Percentiles rank a stretch among this genome's conserved stretches.
These are phyloP conservation scores for Aselliscus stoliczkanus DNA, from an alignment of 2,797 vertebrate species.

Conservation along the genomic window DNA sequence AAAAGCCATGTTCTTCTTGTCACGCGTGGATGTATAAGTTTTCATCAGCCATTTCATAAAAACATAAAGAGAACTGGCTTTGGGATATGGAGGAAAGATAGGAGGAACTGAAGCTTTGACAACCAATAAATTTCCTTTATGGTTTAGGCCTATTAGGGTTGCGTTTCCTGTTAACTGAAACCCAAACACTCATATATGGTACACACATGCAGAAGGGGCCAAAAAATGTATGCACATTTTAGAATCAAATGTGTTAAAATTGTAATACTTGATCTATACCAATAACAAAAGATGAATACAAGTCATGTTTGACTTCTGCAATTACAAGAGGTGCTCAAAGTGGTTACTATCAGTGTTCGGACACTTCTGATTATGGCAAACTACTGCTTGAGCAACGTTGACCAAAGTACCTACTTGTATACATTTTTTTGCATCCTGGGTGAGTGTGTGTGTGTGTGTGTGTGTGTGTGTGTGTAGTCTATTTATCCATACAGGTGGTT, in stretches of 20 bases:
- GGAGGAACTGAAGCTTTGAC: neutral
- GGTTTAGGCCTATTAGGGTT: neutral
- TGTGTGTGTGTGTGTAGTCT: neutral
- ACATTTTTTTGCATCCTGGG: neutral
- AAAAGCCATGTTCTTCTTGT: neutral
- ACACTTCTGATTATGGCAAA: no score
- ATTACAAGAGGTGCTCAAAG: no score
- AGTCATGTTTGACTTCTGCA: no score
- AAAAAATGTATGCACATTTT: no score
- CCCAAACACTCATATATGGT: neutral
- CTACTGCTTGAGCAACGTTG: no score
- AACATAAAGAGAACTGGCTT: neutral
- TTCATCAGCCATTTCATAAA: neutral
- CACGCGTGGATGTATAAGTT: neutral
- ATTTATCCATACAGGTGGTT: neutral
- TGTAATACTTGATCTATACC: no score
- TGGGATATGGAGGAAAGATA: neutral
- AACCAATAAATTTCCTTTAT: neutral
- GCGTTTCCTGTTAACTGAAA: neutral
- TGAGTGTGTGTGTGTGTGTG: neutral
- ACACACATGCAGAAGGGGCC: no score
- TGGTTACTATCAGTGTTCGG: no score
- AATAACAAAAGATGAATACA: no score
- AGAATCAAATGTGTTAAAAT: no score
- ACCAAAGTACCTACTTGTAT: no score